Evolutionary conservation across 2,113 vertebrate species (phyloP), one percentile per base, ranked within the genome.

Genomic region (Verasper variegatus): DNA sequence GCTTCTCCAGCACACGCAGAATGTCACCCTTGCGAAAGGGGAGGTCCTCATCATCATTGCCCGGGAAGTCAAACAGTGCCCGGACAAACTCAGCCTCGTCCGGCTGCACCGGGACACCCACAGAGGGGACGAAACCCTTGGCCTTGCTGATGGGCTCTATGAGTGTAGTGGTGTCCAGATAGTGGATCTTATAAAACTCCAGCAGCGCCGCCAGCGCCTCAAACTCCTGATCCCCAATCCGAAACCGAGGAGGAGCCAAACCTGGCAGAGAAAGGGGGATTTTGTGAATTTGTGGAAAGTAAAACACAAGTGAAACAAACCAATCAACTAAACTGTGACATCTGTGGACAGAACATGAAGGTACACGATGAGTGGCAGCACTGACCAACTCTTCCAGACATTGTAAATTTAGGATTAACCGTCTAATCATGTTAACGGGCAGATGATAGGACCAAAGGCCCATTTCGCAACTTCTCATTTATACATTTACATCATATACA

Each of bases 111-210:
- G 95, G 91, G 3, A 93, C 94, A 1, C 78, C 77, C 0, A 47
- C 85, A 0, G 78, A 7, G 11, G 78, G 42, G 78, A 91, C 35
- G 49, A 88, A 79, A 35, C 94, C 95, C 1, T 92, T 96, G 82
- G 96, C 94, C 84, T 94, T 96, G 75, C 93, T 94, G 82, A 98
- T 93, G 5, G 98, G 98, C 74, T 99, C 98, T 85, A 98, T 97
- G 90, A 99, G 96, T 3, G 98, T 99, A 85, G 98, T 99, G 92
- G 97, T 99, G 95, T 99, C 98, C 95, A 99, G 95, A 94, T 99
- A 99, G 93, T 99, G 98, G 91, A 99, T 98, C 95, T 98, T 99
- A 91, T 99, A 99, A 93, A 99, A 99, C 94, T 99, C 98, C 91
- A 99, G 93, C 89, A 99, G 93, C 83, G 96, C 93, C 13, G 96